Base-by-base conservation (phyloP, 2,888 invertebrate species). In the Noctua pronuba region DNA sequence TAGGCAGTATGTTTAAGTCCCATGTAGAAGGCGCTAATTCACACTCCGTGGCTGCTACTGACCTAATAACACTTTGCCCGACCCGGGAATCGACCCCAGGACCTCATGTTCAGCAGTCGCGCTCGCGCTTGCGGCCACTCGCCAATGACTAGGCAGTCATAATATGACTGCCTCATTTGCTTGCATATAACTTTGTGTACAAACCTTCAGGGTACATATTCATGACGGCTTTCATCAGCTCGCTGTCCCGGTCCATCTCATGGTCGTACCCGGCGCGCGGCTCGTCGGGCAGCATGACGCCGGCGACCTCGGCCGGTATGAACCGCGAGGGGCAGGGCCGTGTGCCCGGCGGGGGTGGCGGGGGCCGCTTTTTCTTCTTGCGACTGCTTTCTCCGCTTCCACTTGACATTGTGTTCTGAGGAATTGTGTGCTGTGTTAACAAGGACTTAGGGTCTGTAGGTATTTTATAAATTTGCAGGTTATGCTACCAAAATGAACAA, bases 141-240 rank as follows among this genome's bases (percentile, higher is more conserved):
- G 18, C 7, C 49, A 21, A 2, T 49, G 49, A 49, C n/a, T n/a
- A n/a, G 8, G 49, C 49, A 49, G 8, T 21, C 21, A 24, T 49
- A 7, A 41, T 41, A 11, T 41, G 24, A n/a, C n/a, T n/a, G n/a
- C n/a, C n/a, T n/a, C n/a, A n/a, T n/a, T n/a, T n/a, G n/a, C n/a
- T n/a, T n/a, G n/a, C n/a, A n/a, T n/a, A n/a, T n/a, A n/a, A 55
- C 4, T 31, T 28, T 2, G 8, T 21, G n/a, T 7, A 41, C 75
- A 77, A 69, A 95, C 96, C 96, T 91, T 96, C 96, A 55, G 96
- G 96, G 73, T 95, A 96, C 75, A 89, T 94, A 76, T 94, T 95
- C 83, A 90, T 93, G 21, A 94, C 93, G 3, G 95, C 94, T 4
- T 94, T 89, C 1, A 96, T 82, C 64, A 96, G 89, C 64, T 79